Percentiles rank a stretch among this genome's conserved stretches.
Evolutionary conservation across 2,113 vertebrate genomes (phyloP).

Genomic region (pig (Sus scrofa)): T2T-Sscrofa CM000823.6:51197501-51198000

Average conservation of each 20-base stretch:
- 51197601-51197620: not conserved
- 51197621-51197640: not conserved
- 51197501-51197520: not conserved
- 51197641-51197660: slow-evolving; percentile 35
- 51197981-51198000: slow-evolving; percentile 54
- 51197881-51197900: not conserved
- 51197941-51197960: not conserved
- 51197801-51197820: slow-evolving; percentile 47
- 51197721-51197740: too few relatives aligned
- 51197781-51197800: too few relatives aligned
- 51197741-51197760: too few relatives aligned
- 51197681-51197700: too few relatives aligned
- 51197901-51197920: not conserved
- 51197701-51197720: too few relatives aligned
- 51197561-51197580: not conserved
- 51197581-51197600: not conserved
- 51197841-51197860: not conserved
- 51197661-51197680: not conserved
- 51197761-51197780: too few relatives aligned
- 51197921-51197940: not conserved
- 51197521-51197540: not conserved
- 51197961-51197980: not conserved
- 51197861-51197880: not conserved
- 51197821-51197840: not conserved
- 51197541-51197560: not conserved